Evolutionary conservation across 2,113 vertebrate genomes (phyloP).

Genomic region (Holacanthus passer): DNA sequence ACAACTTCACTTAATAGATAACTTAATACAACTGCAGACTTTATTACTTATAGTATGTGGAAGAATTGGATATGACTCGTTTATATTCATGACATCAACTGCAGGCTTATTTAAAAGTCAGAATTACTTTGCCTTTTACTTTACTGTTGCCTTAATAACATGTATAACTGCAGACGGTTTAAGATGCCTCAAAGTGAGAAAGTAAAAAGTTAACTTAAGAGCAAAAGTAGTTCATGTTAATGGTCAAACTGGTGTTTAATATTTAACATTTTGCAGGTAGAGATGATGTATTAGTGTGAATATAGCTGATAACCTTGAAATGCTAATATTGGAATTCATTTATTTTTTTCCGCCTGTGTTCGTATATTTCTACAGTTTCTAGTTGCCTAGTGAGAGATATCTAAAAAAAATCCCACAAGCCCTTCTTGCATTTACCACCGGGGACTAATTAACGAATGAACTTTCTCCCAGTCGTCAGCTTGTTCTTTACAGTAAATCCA

Average conservation of each 20-base stretch:
- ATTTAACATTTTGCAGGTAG: not conserved
- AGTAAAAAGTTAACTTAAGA: not conserved
- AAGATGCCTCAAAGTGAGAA: not conserved
- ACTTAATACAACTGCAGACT: not conserved
- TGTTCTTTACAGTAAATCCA: slow-evolving; percentile 12
- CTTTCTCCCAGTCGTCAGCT: not conserved
- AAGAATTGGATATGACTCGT: too few relatives aligned
- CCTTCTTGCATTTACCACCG: not conserved
- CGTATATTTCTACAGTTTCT: not conserved
- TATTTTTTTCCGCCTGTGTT: not conserved
- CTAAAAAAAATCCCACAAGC: not conserved
- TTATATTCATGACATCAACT: not conserved
- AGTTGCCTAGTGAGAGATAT: not conserved
- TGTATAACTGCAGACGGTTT: not conserved
- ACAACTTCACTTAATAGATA: too few relatives aligned
- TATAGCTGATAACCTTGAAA: not conserved
- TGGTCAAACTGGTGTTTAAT: not conserved
- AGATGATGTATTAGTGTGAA: not conserved
- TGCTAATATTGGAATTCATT: not conserved
- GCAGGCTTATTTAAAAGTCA: not conserved
- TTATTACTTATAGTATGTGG: not conserved
- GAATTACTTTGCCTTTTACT: too few relatives aligned
- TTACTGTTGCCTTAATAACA: not conserved
- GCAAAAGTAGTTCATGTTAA: not conserved
- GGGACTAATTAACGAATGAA: not conserved